Conservation (phyloP, 2,113 vertebrate species). For the Saccopteryx bilineata region DNA sequence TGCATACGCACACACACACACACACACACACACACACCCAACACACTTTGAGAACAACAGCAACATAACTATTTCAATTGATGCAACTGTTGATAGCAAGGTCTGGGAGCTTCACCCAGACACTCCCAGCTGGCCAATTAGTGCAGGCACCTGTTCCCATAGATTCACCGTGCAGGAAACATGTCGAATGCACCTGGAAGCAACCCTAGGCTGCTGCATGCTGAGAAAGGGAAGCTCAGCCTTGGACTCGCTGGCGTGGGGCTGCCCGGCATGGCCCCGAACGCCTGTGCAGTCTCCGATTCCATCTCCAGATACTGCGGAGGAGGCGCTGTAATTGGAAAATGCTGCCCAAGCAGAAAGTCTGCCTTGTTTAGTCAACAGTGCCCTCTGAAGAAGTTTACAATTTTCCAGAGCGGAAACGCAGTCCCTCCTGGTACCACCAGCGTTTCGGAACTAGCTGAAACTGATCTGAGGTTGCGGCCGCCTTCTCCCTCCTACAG, state of each 20-base stretch:
- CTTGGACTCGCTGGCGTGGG: neutral
- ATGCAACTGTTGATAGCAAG: neutral
- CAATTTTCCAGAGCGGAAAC: constrained; percentile 84
- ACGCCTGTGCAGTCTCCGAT: constrained; percentile 76
- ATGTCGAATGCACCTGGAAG: constrained; percentile 45
- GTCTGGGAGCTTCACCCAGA: neutral
- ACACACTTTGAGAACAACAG: neutral
- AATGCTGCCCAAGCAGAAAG: constrained; percentile 87
- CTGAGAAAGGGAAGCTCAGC: neutral
- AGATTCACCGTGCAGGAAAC: neutral
- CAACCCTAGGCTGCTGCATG: constrained; percentile 4
- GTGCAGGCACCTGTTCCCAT: neutral
- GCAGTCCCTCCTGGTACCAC: constrained; percentile 82
- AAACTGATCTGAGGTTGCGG: constrained; percentile 85
- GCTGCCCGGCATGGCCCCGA: constrained; percentile 11
- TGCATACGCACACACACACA: no score
- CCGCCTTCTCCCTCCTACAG: constrained; percentile 83
- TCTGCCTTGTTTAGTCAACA: constrained; percentile 86
- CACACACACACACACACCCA: neutral
- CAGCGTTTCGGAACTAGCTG: constrained; percentile 85
- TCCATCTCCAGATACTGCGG: constrained; percentile 81
- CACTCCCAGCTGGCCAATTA: constrained; percentile 58
- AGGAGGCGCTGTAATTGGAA: constrained; percentile 82
- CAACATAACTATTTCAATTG: neutral
- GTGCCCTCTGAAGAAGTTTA: constrained; percentile 85